These are phyloP conservation scores for Magallana ariakensis DNA, from an alignment of 1,140 invertebrate species.

Conservation along the genomic window DNA sequence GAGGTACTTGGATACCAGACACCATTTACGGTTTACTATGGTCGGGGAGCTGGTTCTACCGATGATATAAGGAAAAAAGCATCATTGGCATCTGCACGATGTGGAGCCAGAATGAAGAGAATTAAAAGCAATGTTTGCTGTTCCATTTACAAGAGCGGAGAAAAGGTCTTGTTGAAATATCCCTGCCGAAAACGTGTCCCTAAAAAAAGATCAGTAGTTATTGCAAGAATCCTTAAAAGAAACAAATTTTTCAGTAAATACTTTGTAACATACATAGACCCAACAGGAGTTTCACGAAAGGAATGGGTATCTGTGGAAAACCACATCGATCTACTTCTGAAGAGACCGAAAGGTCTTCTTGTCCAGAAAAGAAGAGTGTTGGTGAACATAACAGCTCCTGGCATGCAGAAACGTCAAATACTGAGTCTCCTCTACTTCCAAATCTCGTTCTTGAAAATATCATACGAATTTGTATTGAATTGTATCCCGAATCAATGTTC, in stretches of 20 bases:
- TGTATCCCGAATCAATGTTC: conserved; percentile 12
- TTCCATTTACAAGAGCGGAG: no score
- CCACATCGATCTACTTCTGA: no score
- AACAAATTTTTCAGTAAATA: conserved; percentile 6
- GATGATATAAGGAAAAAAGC: not conserved
- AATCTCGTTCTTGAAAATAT: conserved; percentile 17
- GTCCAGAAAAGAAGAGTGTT: no score
- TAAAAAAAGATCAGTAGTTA: no score
- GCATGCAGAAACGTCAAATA: not conserved
- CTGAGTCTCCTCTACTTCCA: no score
- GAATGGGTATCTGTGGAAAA: conserved; percentile 2
- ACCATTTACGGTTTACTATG: conserved; percentile 28
- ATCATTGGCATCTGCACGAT: no score
- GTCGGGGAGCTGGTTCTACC: not conserved
- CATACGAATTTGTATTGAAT: not conserved
- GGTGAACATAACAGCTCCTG: not conserved
- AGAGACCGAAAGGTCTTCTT: not conserved
- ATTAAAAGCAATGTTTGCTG: no score
- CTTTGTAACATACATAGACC: not conserved
- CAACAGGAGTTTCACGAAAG: not conserved
- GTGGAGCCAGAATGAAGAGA: not conserved
- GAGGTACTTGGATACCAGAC: not conserved
- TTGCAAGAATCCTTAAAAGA: no score
- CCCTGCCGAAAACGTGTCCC: no score
- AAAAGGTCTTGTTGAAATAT: no score